These are phyloP conservation scores for Ametastegia equiseti DNA, from an alignment of 2,888 invertebrate species.

Conservation along the genomic window DNA sequence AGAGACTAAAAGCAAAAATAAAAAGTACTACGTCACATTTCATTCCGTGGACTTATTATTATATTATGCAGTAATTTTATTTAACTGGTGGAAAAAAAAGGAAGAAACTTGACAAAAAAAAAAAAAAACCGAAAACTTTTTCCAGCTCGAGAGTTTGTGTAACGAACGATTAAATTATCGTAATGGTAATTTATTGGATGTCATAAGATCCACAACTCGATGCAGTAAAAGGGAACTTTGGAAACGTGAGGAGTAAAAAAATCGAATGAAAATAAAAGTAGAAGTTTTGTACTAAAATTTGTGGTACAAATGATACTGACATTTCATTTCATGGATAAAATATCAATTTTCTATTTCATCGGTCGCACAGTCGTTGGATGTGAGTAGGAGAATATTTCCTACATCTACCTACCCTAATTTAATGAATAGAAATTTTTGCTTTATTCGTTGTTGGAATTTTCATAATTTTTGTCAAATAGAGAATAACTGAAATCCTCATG, in stretches of 20 bases:
- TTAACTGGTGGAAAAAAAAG: neutral
- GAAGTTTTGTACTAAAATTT: too few relatives aligned
- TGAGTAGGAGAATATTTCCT: neutral
- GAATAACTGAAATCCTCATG: slow-evolving; percentile 9
- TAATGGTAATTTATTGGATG: neutral
- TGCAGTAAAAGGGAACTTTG: neutral
- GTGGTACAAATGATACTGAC: neutral
- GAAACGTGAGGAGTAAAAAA: neutral
- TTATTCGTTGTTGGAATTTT: neutral
- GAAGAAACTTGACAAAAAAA: neutral
- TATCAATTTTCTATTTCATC: too few relatives aligned
- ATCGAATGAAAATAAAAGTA: too few relatives aligned
- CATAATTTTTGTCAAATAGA: slow-evolving; percentile 19
- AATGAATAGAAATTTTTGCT: neutral
- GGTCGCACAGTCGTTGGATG: neutral
- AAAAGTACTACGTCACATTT: neutral
- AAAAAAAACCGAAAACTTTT: too few relatives aligned
- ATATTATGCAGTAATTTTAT: neutral
- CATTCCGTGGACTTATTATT: neutral
- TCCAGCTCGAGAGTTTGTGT: neutral
- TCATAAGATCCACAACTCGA: neutral
- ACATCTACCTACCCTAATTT: neutral
- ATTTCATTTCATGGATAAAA: too few relatives aligned
- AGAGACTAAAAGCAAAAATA: neutral
- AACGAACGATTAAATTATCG: neutral